A percentile compares a stretch with the other conserved stretches of the same genome.
These are phyloP conservation scores for Agrypnus murinus DNA, from an alignment of 2,888 invertebrate genomes.

Conservation along the genomic window DNA sequence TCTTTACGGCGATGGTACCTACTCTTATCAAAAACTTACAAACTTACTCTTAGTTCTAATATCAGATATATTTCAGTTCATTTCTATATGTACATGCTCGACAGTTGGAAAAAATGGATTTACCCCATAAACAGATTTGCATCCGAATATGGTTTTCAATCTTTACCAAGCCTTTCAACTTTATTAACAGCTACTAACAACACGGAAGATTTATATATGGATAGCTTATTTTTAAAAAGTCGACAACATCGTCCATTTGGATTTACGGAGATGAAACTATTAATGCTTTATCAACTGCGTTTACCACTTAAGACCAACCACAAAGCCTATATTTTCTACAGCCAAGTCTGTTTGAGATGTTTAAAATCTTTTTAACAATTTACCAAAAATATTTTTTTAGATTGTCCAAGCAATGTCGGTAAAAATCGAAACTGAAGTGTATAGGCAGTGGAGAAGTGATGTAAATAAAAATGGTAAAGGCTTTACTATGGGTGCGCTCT, in stretches of 20 bases:
- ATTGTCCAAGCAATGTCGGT: conserved; percentile 92
- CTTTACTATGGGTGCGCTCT: conserved; percentile 95
- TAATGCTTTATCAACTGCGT: conserved; percentile 79
- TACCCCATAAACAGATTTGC: conserved; percentile 91
- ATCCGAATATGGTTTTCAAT: conserved; percentile 97
- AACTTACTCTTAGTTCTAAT: conserved; percentile 13
- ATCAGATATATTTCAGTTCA: conserved; percentile 78
- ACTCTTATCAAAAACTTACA: conserved; percentile 20
- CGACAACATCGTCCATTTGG: conserved; percentile 92
- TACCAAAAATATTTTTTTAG: conserved; percentile 73
- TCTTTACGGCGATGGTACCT: conserved; percentile 91
- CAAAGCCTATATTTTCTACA: conserved; percentile 84
- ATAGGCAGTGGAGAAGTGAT: conserved; percentile 77
- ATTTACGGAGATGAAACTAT: conserved; percentile 76
- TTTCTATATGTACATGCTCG: conserved; percentile 88
- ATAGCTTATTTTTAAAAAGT: conserved; percentile 80
- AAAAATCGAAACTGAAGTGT: conserved; percentile 89
- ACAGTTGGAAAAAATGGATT: conserved; percentile 86
- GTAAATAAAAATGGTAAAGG: conserved; percentile 75
- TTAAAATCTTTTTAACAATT: not conserved
- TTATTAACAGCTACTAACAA: conserved; percentile 76
- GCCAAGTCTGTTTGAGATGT: conserved; percentile 78
- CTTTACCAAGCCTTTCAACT: conserved; percentile 84
- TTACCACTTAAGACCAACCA: conserved; percentile 76
- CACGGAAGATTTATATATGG: conserved; percentile 72